phyloP scores from a whole-genome alignment of 2,113 vertebrate genomes.

The Engystomops pustulosus region DNA sequence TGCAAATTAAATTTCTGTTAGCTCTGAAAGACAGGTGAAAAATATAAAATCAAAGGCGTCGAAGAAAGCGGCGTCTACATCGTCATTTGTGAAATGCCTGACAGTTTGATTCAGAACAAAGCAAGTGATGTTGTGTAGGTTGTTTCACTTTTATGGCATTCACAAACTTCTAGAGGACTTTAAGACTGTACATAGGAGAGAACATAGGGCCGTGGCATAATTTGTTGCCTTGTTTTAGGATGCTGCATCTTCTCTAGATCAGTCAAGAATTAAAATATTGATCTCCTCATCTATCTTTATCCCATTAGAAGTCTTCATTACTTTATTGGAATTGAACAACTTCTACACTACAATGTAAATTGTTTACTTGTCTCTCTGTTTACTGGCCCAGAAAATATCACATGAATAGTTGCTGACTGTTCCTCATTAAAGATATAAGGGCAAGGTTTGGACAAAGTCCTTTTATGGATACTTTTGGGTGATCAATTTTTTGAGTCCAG shows the following conservation, averaged over 20 bases:
- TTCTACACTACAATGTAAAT: neutral
- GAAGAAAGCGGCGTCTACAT: neutral
- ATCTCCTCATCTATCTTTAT: neutral
- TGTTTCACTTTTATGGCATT: neutral
- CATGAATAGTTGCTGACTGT: no score
- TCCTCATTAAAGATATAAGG: no score
- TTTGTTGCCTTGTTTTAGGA: neutral
- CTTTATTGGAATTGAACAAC: neutral
- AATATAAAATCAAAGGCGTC: neutral
- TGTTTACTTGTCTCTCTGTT: neutral
- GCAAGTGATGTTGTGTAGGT: neutral
- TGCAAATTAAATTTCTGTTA: neutral
- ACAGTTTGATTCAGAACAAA: neutral
- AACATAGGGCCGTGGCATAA: no score
- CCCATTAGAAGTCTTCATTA: neutral
- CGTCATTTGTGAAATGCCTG: neutral
- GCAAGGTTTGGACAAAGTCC: no score
- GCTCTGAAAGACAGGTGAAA: slow-evolving; percentile 7
- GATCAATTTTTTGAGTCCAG: no score
- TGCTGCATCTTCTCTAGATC: neutral
- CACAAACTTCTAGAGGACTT: neutral
- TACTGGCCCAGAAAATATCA: neutral
- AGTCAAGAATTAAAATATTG: neutral
- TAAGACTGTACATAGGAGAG: no score
- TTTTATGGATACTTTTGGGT: no score